phyloP scores from a whole-genome alignment of 2,797 vertebrate species.

The Buceros bicornis region DNA sequence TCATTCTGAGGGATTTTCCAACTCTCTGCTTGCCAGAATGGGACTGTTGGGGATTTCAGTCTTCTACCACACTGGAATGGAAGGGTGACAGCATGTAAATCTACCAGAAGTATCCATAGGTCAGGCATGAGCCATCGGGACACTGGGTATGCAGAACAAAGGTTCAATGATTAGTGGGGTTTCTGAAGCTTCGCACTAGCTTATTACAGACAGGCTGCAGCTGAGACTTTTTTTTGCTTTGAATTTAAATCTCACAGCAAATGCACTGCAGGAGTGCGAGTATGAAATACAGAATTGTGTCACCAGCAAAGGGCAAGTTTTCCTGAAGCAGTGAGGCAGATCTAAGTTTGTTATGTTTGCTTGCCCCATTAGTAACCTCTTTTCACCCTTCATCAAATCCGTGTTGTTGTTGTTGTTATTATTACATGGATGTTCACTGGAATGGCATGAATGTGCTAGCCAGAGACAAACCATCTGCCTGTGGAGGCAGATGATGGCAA shows the following conservation, averaged over 20 bases:
- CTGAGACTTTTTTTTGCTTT: neutral
- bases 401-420: neutral
- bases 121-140: neutral
- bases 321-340: neutral
- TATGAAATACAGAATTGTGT: neutral
- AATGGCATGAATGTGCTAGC: fast-evolving
- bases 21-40: neutral
- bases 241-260: neutral
- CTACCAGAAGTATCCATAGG: neutral
- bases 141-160: neutral
- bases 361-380: neutral
- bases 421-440: neutral
- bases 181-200: neutral
- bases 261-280: neutral
- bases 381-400: neutral
- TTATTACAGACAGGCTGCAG: neutral
- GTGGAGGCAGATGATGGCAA: neutral
- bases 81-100: neutral
- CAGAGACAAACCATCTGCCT: neutral
- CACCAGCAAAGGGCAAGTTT: neutral
- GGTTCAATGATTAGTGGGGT: neutral
- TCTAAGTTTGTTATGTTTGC: neutral
- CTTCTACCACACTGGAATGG: neutral
- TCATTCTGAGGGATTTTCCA: neutral
- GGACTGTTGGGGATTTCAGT: neutral